phyloP scores from a whole-genome alignment of 2,797 vertebrate genomes.

The Loriculus beryllinus region DNA sequence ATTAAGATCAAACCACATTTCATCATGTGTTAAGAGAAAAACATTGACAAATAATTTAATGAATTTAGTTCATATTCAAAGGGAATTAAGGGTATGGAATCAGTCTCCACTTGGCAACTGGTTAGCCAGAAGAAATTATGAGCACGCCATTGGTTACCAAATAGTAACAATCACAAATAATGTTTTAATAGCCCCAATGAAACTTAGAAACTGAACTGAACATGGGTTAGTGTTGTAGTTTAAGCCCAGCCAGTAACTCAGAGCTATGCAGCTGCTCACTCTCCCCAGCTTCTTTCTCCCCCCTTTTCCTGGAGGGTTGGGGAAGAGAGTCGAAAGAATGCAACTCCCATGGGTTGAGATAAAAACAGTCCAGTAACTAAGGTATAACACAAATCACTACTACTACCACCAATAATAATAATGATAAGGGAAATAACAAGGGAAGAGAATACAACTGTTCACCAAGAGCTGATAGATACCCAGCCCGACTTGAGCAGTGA shows the following conservation, averaged over 20 bases:
- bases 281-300: not conserved
- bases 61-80: not conserved
- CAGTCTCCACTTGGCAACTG: not conserved
- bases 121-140: not conserved
- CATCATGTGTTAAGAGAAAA: not conserved
- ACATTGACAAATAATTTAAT: not conserved
- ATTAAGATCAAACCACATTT: not conserved
- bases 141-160: not conserved
- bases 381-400: not conserved
- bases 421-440: not conserved
- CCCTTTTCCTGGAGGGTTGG: fast-evolving
- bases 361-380: not conserved
- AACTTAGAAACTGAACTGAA: not conserved
- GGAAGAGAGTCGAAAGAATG: not conserved
- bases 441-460: not conserved
- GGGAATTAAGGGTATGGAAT: not conserved
- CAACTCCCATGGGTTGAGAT: not conserved
- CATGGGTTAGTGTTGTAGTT: not conserved
- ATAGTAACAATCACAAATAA: not conserved
- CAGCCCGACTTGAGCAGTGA: not conserved
- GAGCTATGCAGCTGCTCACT: not conserved
- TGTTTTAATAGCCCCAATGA: not conserved
- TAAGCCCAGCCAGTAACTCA: not conserved
- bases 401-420: not conserved
- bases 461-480: not conserved